Percentiles rank a stretch among this genome's conserved stretches.
phyloP scores from a whole-genome alignment of 2,888 invertebrate genomes.

The Caenorhabditis angaria region DNA sequence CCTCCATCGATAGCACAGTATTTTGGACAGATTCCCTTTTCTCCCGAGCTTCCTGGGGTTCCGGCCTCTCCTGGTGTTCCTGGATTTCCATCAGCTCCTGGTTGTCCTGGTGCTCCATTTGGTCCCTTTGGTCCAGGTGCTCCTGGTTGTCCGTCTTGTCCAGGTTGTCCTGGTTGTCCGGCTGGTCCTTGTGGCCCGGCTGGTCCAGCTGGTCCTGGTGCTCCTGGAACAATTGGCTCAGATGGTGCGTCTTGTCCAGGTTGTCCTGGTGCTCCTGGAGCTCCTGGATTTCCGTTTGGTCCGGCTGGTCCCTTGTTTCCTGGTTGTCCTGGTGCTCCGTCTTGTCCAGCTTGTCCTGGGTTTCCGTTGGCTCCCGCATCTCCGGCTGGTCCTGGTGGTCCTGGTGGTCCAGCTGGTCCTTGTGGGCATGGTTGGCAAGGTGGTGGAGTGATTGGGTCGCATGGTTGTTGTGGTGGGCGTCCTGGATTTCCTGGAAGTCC shows the following conservation, averaged over 20 bases:
- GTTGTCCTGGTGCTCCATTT: slow-evolving; percentile 49
- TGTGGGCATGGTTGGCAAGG: slow-evolving; percentile 61
- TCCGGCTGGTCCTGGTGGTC: slow-evolving; percentile 55
- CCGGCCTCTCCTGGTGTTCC: slow-evolving; percentile 56
- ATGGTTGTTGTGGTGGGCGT: slow-evolving; percentile 56
- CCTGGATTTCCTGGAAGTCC: slow-evolving; percentile 63
- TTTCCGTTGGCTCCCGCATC: slow-evolving; percentile 51
- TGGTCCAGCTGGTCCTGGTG: slow-evolving; percentile 49
- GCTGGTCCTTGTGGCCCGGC: slow-evolving; percentile 50
- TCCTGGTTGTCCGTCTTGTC: slow-evolving; percentile 47
- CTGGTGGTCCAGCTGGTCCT: slow-evolving; percentile 62
- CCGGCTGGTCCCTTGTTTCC: slow-evolving; percentile 60
- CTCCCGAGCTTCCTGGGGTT: slow-evolving; percentile 51
- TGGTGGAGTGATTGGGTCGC: slow-evolving; percentile 63
- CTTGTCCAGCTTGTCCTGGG: slow-evolving; percentile 54
- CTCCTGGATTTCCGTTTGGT: slow-evolving; percentile 59
- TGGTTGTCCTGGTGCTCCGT: slow-evolving; percentile 46
- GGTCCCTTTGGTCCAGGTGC: slow-evolving; percentile 55
- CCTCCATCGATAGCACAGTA: too few species aligned
- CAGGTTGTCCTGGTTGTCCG: slow-evolving; percentile 46
- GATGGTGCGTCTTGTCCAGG: slow-evolving; percentile 46
- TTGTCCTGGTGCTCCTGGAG: slow-evolving; percentile 54
- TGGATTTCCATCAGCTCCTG: slow-evolving; percentile 50
- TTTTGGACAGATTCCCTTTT: slow-evolving; percentile 51
- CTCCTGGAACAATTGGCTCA: slow-evolving; percentile 49